Evolutionary conservation across 2,113 vertebrate genomes (phyloP).

Genomic region (Eudyptes chrysolophus): DNA sequence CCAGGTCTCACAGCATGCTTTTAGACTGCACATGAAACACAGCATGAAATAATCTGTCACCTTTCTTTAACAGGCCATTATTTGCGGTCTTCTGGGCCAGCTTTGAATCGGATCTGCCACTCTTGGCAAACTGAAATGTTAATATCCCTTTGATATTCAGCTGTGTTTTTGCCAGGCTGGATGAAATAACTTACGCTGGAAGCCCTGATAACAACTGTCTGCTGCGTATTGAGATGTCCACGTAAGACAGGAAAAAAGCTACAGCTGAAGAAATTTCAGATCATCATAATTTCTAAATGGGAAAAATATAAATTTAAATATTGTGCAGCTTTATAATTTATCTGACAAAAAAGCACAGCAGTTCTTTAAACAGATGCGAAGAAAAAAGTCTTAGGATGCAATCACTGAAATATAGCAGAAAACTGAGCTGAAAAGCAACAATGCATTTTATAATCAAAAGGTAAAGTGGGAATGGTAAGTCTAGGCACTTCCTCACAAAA

Average conservation of each 20-base stretch:
- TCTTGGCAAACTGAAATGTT: conserved; percentile 50
- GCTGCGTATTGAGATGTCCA: not conserved
- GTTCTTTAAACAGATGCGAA: not conserved
- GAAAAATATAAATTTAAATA: not conserved
- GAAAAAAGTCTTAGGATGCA: not conserved
- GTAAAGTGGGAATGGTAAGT: not conserved
- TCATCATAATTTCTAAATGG: not conserved
- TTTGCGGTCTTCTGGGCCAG: conserved; percentile 40
- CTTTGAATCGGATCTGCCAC: conserved; percentile 41
- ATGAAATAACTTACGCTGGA: conserved; percentile 4
- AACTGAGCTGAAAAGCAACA: not conserved
- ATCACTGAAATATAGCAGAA: not conserved
- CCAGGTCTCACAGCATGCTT: conserved; percentile 28
- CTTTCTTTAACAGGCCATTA: conserved; percentile 47
- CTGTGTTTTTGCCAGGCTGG: conserved; percentile 12
- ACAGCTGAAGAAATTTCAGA: not conserved
- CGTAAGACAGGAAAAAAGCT: not conserved
- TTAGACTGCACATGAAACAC: conserved; percentile 35
- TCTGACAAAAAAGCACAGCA: not conserved
- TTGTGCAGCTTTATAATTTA: not conserved
- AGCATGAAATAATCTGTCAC: conserved; percentile 49
- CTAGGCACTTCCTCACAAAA: not conserved
- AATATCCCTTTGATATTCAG: conserved; percentile 27
- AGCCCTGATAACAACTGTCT: not conserved
- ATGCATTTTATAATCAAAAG: not conserved